Evolutionary conservation across 2,113 vertebrate species (phyloP).

Genomic region (Narcine bancroftii): DNA sequence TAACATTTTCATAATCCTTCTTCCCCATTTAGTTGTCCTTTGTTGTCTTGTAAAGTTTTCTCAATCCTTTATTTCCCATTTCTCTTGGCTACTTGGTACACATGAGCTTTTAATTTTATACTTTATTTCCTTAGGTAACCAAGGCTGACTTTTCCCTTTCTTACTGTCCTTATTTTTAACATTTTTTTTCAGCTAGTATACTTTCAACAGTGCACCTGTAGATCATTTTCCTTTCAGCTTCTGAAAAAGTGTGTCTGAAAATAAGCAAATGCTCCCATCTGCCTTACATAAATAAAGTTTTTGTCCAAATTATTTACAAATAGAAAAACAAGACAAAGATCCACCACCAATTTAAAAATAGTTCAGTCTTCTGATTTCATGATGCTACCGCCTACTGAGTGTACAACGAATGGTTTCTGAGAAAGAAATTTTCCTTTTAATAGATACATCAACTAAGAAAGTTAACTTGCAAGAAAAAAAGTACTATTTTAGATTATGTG

Average conservation of each 20-base stretch:
- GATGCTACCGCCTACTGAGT: conserved; percentile 7
- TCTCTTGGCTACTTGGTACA: too few relatives aligned
- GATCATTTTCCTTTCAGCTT: not conserved
- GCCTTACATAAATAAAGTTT: not conserved
- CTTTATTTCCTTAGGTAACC: too few relatives aligned
- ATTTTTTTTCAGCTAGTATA: too few relatives aligned
- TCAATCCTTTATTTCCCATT: too few relatives aligned
- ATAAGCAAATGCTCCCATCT: conserved; percentile 6
- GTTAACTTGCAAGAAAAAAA: not conserved
- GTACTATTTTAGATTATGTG: too few relatives aligned
- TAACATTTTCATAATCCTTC: too few relatives aligned
- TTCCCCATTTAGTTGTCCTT: too few relatives aligned
- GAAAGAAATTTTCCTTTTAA: conserved; percentile 33
- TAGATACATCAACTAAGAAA: conserved; percentile 39
- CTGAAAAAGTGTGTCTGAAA: not conserved
- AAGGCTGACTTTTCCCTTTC: too few relatives aligned
- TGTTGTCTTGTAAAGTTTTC: too few relatives aligned
- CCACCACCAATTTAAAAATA: not conserved
- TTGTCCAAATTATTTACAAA: conserved; percentile 30
- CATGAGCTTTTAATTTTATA: too few relatives aligned
- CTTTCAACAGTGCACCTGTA: too few relatives aligned
- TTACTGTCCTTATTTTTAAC: too few relatives aligned
- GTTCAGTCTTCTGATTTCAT: not conserved
- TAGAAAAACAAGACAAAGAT: conserved; percentile 33
- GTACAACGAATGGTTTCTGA: conserved; percentile 28